Conservation (phyloP, 1,140 invertebrate species). For the Phymastichus coffea region DNA sequence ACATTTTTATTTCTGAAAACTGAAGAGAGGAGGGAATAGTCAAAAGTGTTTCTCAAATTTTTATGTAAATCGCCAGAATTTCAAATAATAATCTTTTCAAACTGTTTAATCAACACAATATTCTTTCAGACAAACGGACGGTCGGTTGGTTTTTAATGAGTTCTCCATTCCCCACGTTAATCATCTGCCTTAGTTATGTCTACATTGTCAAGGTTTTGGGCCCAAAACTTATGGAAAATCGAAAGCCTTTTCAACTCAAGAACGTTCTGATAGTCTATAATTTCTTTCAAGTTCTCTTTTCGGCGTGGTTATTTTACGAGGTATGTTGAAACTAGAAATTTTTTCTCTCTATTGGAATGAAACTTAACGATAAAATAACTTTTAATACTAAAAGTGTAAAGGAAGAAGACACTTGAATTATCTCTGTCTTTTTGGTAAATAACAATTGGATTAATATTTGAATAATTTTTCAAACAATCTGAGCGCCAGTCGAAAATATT, state of each 20-base stretch:
- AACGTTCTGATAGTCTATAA: slow-evolving; percentile 82
- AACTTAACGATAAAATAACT: too few relatives aligned
- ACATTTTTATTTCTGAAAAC: too few relatives aligned
- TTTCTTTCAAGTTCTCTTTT: slow-evolving; percentile 80
- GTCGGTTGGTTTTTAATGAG: slow-evolving; percentile 83
- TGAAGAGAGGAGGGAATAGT: too few relatives aligned
- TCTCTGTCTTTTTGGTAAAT: background rate
- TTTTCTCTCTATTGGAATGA: too few relatives aligned
- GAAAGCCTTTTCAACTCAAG: slow-evolving; percentile 80
- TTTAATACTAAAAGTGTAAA: too few relatives aligned
- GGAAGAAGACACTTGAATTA: background rate
- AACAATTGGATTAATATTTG: too few relatives aligned
- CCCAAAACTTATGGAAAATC: slow-evolving; percentile 82
- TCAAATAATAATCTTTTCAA: background rate
- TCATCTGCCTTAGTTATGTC: slow-evolving; percentile 74
- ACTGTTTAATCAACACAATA: too few relatives aligned
- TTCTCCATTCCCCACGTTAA: slow-evolving; percentile 77
- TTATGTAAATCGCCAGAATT: background rate
- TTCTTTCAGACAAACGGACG: slow-evolving; percentile 72
- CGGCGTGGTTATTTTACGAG: slow-evolving; percentile 79
- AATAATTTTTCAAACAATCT: too few relatives aligned
- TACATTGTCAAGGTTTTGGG: slow-evolving; percentile 77
- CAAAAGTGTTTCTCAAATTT: too few relatives aligned
- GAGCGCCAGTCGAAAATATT: too few relatives aligned
- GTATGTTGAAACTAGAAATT: too few relatives aligned